Base-by-base conservation (phyloP, 1,140 invertebrate species). In the Streblospio benedicti region DNA sequence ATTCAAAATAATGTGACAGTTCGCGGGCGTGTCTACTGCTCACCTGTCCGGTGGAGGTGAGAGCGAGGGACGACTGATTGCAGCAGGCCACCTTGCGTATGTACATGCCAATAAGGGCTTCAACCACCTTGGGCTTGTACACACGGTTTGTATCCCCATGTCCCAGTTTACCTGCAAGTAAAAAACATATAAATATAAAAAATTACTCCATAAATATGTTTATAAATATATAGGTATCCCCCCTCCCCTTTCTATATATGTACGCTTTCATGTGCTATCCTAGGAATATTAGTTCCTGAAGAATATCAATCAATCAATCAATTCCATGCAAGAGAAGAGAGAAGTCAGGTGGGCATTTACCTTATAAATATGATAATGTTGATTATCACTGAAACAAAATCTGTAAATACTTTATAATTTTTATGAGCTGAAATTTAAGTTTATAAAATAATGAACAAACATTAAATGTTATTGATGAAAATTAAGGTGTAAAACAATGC, bases 81-180 rank as follows among this genome's bases (percentile, higher is more conserved):
- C 91, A 92, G 76, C 92, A 96, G 72, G 93, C 92, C 9, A 96
- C 91, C 79, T 94, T 94, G 27, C 91, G 83, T 1, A 95, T 89
- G 1, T 90, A 88, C 25, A 93, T 78, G 1, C 90, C 91, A 47
- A 86, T 86, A 14, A 96, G 77, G 38, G 87, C 88, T 69, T 95
- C 91, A 61, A 97, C 93, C 71, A 92, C 87, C 81, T 89, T 86
- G 2, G 93, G 92, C 56, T 71, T 73, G 50, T 72, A 73, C 33
- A 72, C 79, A 65, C 77, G 78, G 56, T 69, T 71, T 32, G 70
- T 72, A 59, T 77, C 75, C 27, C 74, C 75, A 69, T 76, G 74
- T 31, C 75, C 75, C 1, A 77, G 69, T 63, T 77, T 76, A 28
- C 75, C 75, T 76, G 54, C 6, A 54, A 47, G 33, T 14, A 47